Evolutionary conservation across 1,140 invertebrate genomes (phyloP), one percentile per base, ranked within the genome.

Genomic region (Microplitis mediator): DNA sequence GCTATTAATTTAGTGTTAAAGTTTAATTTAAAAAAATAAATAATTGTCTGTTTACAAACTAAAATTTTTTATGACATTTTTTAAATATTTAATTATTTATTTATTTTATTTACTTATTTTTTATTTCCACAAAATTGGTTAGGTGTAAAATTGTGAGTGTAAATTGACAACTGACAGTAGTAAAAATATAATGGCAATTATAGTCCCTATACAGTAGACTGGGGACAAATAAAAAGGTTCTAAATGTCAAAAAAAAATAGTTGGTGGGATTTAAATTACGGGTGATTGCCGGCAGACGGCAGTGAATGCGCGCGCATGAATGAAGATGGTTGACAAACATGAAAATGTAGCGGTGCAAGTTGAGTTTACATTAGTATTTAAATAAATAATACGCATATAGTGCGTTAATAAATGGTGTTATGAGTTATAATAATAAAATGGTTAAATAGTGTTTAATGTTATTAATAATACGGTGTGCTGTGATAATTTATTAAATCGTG

Each of bases 301-400:
- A 71, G 39, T 66, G 35, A 6, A 61, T 60, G 69, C 69, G 69
- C 71, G 75, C 64, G 69, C 69, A 67, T 71, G 54, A 70, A 76
- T 75, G 76, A 85, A 84, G 77, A 86, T 86, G 84, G 84, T 84
- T 80, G 84, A 84, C 81, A 84, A 82, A 83, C 81, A 45, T 45
- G 79, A 83, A 85, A 84, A 85, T 84, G 84, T 85, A 85, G 84
- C 84, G 82, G 83, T 84, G 80, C 80, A 80, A 79, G 79, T 84
- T 79, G 80, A 78, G 79, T 85, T 85, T 83, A 85, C 80, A 83
- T 85, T 79, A 83, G 83, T 80, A 78, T 81, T 45, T 45, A 45
- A 45, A 45, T 45, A 45, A 45, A 45, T 78, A 85, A 84, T 84
- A 79, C 80, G 79, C 78, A 79, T 79, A 76, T 78, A 77, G 80